Percentiles rank a stretch among this genome's conserved stretches.
Evolutionary conservation across 1,140 invertebrate species (phyloP).

Genomic region (Chironomus tepperi): DNA sequence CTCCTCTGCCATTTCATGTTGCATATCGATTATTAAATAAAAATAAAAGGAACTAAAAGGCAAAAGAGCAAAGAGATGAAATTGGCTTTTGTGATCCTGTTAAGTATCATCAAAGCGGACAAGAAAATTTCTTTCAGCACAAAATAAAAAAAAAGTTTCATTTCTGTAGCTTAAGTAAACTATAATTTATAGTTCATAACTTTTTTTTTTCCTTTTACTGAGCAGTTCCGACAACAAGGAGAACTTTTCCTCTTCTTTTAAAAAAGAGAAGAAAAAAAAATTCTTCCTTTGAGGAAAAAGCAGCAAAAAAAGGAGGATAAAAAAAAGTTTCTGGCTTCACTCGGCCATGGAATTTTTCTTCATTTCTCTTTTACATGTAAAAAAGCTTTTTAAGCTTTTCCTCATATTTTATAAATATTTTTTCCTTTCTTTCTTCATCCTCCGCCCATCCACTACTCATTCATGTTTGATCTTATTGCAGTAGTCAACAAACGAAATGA

Average conservation of each 20-base stretch:
- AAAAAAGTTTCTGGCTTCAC: neutral
- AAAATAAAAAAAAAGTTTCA: neutral
- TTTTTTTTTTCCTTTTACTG: neutral
- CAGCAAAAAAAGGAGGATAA: no score
- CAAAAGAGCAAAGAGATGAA: conserved; percentile 1
- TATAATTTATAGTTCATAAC: conserved; percentile 15
- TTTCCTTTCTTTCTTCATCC: neutral
- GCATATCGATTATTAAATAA: neutral
- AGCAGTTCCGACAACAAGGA: neutral
- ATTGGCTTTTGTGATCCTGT: neutral
- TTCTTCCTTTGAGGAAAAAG: no score
- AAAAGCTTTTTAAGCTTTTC: neutral
- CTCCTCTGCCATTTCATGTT: neutral
- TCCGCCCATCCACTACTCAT: no score
- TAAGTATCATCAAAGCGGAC: conserved; percentile 1
- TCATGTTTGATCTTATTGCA: conserved; percentile 4
- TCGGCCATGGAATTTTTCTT: neutral
- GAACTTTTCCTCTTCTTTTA: neutral
- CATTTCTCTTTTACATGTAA: no score
- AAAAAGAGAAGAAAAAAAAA: neutral
- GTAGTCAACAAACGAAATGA: neutral
- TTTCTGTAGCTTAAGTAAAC: neutral
- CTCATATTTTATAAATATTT: neutral
- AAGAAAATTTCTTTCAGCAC: neutral
- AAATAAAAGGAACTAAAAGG: neutral